Base-by-base conservation (phyloP, 2,797 vertebrate species). In the Triplophysa yarkandensis region DNA sequence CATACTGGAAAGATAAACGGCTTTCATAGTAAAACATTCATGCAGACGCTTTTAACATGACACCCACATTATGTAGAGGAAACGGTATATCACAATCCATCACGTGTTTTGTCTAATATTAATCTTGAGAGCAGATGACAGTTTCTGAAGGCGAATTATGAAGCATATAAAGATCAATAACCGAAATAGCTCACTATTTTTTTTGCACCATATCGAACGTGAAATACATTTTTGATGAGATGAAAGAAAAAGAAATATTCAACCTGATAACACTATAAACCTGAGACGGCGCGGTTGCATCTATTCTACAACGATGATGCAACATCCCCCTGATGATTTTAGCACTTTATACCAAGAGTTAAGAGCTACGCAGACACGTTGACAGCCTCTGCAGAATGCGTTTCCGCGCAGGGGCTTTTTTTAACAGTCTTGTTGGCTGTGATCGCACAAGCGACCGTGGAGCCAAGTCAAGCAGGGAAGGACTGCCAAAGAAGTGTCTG, bases 401-500 rank as follows among this genome's bases (percentile, higher is more conserved):
- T 82, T 80, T 87, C 83, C 68, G 83, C 76, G 76, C 83, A 86
- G 82, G 85, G 83, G 81, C 75, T 85, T 81, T 84, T 74, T 89
- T 86, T 87, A 89, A 87, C 85, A 78, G 78, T 85, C 85, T 89
- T 87, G 82, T 86, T 90, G 88, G 86, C 88, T 83, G 82, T 50
- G 74, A 70, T 79, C 68, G 67, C 81, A 62, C 57, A 27, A 81
- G 82, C 75, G 74, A 83, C 83, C 77, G 58, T 74, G 63, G 78
- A 85, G 90, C 87, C 89, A 90, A 91, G 85, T 80, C 82, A 85
- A 86, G 87, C 73, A 81, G 86, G 48, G 81, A 83, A 83, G 80
- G 78, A 83, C 82, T 91, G 91, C 91, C 90, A 92, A 89, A 87
- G 84, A 91, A 88, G 87, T 85, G 87, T 90, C 90, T 92, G 90